phyloP scores from a whole-genome alignment of 2,888 invertebrate genomes.

The Lathronympha strigana region DNA sequence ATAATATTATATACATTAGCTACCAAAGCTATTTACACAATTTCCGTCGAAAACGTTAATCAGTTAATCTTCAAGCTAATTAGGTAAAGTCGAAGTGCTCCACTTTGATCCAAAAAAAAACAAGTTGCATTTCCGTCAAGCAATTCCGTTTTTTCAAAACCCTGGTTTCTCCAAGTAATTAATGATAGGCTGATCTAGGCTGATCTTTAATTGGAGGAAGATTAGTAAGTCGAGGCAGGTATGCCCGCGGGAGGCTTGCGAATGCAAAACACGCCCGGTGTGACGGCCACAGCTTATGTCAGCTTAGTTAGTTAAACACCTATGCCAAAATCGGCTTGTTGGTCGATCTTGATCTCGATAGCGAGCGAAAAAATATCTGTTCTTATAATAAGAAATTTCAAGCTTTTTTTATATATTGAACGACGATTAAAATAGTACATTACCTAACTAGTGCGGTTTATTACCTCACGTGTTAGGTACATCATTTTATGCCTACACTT shows the following conservation, averaged over 20 bases:
- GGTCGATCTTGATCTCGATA: not conserved
- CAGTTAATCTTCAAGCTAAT: conserved; percentile 25
- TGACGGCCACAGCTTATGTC: conserved; percentile 49
- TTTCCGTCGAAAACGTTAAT: conserved; percentile 31
- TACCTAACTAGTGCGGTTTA: no score
- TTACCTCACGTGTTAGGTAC: no score
- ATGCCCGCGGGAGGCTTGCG: conserved; percentile 46
- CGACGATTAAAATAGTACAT: no score
- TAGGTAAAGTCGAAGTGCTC: conserved; percentile 7
- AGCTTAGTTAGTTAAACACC: conserved; percentile 12
- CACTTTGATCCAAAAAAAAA: conserved; percentile 19
- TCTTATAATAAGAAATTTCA: no score
- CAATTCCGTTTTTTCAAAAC: conserved; percentile 20
- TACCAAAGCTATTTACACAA: conserved; percentile 20
- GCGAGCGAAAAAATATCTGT: not conserved
- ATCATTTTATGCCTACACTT: no score
- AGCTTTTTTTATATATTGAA: no score
- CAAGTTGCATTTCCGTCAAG: conserved; percentile 27
- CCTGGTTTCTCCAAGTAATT: conserved; percentile 17
- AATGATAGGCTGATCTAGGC: conserved; percentile 44
- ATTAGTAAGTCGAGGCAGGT: conserved; percentile 32
- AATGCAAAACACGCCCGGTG: conserved; percentile 59
- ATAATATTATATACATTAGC: conserved; percentile 28
- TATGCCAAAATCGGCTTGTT: conserved; percentile 2
- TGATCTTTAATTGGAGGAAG: conserved; percentile 37